phyloP scores from a whole-genome alignment of 1,140 invertebrate species.

The Drosophila trapezifrons region DNA sequence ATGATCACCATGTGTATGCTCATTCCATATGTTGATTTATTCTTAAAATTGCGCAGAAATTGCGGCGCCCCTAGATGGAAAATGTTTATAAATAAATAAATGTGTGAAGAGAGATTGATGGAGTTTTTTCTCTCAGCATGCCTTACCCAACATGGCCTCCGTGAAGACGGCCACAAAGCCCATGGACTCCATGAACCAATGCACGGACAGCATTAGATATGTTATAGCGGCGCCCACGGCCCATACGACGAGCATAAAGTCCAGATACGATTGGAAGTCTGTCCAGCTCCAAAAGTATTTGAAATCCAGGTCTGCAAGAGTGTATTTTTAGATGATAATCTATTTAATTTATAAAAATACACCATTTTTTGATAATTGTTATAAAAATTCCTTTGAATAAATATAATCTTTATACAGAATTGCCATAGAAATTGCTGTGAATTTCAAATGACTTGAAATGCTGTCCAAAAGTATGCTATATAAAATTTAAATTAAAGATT shows the following conservation, averaged over 20 bases:
- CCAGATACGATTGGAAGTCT: conserved; percentile 97
- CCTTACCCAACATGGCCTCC: conserved; percentile 95
- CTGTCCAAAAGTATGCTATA: too few species aligned
- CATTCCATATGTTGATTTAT: conserved; percentile 91
- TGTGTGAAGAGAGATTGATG: background rate
- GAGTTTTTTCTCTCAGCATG: background rate
- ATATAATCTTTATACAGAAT: background rate
- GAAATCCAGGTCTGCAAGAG: conserved; percentile 91
- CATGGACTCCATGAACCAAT: conserved; percentile 93
- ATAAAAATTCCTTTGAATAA: too few species aligned
- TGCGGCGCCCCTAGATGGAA: conserved; percentile 89
- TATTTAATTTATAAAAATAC: background rate
- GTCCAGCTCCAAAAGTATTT: conserved; percentile 99
- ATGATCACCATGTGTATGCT: conserved; percentile 97
- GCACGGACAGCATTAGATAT: conserved; percentile 92
- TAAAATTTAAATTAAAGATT: too few species aligned
- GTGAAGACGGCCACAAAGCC: conserved; percentile 97
- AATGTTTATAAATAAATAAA: conserved; percentile 1
- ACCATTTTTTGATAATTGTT: too few species aligned
- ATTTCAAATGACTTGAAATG: background rate
- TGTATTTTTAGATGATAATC: background rate
- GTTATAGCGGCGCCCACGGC: conserved; percentile 92
- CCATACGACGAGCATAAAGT: conserved; percentile 95
- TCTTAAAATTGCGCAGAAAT: conserved; percentile 91
- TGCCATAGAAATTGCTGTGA: background rate